phyloP scores from a whole-genome alignment of 2,888 invertebrate genomes.

The Eurytoma adleriae region DNA sequence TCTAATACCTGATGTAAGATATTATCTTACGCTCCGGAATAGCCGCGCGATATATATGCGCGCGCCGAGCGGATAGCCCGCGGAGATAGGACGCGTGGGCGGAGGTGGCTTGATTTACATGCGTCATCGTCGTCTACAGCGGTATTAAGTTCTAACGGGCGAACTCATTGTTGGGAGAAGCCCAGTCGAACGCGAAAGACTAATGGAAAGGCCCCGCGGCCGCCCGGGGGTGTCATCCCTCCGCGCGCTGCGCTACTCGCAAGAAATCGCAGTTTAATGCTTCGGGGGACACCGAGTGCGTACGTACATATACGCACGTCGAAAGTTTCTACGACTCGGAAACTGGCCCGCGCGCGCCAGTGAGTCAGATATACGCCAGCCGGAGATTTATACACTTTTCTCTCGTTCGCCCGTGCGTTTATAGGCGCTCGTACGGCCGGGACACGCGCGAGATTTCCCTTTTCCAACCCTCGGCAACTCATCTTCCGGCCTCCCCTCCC shows the following conservation, averaged over 20 bases:
- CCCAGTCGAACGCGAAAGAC: slow-evolving; percentile 32
- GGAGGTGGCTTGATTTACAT: slow-evolving; percentile 52
- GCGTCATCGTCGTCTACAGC: slow-evolving; percentile 53
- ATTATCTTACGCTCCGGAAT: slow-evolving; percentile 50
- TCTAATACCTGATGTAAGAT: slow-evolving; percentile 52
- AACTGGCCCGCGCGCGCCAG: slow-evolving; percentile 17
- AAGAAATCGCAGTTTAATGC: slow-evolving; percentile 55
- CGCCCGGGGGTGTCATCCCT: slow-evolving; percentile 41
- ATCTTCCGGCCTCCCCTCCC: slow-evolving; percentile 47
- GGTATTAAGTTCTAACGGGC: slow-evolving; percentile 52
- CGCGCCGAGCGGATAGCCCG: neutral
- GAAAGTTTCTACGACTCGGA: slow-evolving; percentile 43
- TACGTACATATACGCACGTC: neutral
- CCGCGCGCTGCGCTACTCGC: neutral
- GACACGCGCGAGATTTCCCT: slow-evolving; percentile 36
- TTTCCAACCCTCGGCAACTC: slow-evolving; percentile 45
- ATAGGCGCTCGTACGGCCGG: slow-evolving; percentile 15
- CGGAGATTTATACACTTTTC: slow-evolving; percentile 50
- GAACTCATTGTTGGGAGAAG: slow-evolving; percentile 32
- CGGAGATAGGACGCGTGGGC: neutral
- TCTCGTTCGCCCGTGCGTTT: slow-evolving; percentile 38
- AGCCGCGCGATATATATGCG: neutral
- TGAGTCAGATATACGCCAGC: slow-evolving; percentile 44
- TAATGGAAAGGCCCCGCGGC: slow-evolving; percentile 49
- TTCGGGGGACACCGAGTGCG: slow-evolving; percentile 23